These are phyloP conservation scores for Tolmerus cingulatus DNA, from an alignment of 2,888 invertebrate species.

Conservation along the genomic window DNA sequence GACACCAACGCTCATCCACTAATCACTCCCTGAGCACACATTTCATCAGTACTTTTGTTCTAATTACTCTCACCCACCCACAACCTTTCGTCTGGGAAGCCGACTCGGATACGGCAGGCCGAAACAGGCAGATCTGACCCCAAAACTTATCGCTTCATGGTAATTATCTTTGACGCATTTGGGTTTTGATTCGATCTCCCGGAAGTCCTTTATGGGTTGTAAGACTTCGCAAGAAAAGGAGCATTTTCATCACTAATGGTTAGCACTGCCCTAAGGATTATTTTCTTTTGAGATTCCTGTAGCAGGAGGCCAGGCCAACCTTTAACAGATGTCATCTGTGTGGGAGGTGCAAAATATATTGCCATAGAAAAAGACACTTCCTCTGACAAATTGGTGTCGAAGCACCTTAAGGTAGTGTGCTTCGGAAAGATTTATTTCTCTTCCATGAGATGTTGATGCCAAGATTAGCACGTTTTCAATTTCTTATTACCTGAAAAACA, in stretches of 20 bases:
- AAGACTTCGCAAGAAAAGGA: not conserved
- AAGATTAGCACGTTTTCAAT: not conserved
- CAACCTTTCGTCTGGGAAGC: not conserved
- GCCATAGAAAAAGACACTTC: not conserved
- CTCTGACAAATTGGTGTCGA: not conserved
- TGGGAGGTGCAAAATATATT: not conserved
- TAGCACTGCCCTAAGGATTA: not conserved
- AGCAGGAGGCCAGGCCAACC: not conserved
- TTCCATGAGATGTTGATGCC: not conserved
- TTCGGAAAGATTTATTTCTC: not conserved
- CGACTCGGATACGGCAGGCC: not conserved
- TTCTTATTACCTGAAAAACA: not conserved
- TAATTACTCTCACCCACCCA: slow-evolving; percentile 12
- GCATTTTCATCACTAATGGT: slow-evolving; percentile 20
- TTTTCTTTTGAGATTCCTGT: not conserved
- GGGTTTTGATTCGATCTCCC: slow-evolving; percentile 23
- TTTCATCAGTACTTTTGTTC: slow-evolving; percentile 27
- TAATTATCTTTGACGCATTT: slow-evolving; percentile 23
- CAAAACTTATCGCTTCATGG: not conserved
- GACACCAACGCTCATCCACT: slow-evolving; percentile 21
- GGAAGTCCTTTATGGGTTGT: slow-evolving; percentile 18
- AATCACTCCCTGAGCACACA: slow-evolving; percentile 22
- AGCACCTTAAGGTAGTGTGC: not conserved
- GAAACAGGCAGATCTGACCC: not conserved
- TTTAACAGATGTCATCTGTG: not conserved